Evolutionary conservation across 1,140 invertebrate genomes (phyloP).

Genomic region (Ctenoplectra terminalis): DNA sequence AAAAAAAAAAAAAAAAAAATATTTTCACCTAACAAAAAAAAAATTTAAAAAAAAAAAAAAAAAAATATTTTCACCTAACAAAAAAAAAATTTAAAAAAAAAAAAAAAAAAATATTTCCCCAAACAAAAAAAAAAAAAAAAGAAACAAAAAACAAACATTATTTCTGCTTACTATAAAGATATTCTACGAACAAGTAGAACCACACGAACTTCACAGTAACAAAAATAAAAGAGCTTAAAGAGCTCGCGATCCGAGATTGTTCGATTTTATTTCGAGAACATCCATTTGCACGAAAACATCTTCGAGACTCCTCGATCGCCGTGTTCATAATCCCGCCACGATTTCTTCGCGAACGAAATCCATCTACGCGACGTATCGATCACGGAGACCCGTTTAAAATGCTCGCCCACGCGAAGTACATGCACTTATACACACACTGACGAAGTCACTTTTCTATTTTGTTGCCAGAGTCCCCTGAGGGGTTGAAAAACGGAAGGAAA

Average conservation of each 20-base stretch:
- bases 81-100: no score
- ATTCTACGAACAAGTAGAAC: not conserved
- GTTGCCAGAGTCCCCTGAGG: not conserved
- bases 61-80: no score
- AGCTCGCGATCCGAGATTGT: no score
- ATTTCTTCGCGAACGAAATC: not conserved
- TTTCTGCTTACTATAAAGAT: not conserved
- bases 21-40: no score
- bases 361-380: not conserved
- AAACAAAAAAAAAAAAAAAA: no score
- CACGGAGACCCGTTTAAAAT: no score
- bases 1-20: no score
- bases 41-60: no score
- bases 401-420: not conserved
- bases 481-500: constrained; percentile 22
- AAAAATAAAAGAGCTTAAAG: not conserved
- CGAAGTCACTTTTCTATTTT: constrained; percentile 28
- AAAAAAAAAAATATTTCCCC: no score
- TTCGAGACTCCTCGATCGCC: not conserved
- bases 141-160: no score
- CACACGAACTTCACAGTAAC: not conserved
- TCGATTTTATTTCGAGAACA: not conserved
- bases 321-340: not conserved
- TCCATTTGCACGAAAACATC: not conserved
- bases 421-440: not conserved